Percentiles rank a stretch among this genome's conserved stretches.
These are phyloP conservation scores for Probosciger aterrimus DNA, from an alignment of 2,113 vertebrate genomes.

Conservation along the genomic window DNA sequence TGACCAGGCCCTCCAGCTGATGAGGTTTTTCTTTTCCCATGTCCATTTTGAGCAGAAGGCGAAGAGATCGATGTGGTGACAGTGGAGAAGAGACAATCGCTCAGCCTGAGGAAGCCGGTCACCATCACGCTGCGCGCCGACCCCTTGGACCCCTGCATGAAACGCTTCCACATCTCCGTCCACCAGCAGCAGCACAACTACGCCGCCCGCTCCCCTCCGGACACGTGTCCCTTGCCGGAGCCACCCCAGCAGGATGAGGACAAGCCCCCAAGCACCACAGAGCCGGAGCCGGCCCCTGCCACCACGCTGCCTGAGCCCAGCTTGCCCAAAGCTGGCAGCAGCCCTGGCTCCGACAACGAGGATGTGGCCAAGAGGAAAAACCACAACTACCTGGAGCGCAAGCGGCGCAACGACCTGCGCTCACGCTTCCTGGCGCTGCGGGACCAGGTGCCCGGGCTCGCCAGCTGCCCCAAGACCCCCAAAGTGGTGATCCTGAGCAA, in stretches of 20 bases:
- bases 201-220: slow-evolving; percentile 86
- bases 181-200: slow-evolving; percentile 98
- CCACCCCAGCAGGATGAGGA: not conserved
- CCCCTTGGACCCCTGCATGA: slow-evolving; percentile 87
- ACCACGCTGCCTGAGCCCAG: slow-evolving; percentile 2
- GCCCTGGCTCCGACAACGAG: slow-evolving; percentile 84
- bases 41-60: slow-evolving; percentile 69
- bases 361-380: slow-evolving; percentile 90
- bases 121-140: slow-evolving; percentile 89
- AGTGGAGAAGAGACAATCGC: slow-evolving; percentile 84
- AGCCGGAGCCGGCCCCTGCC: not conserved
- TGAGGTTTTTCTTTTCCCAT: not conserved
- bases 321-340: slow-evolving; percentile 61
- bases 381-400: slow-evolving; percentile 93
- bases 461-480: slow-evolving; percentile 85
- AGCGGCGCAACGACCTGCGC: slow-evolving; percentile 90
- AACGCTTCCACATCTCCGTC: slow-evolving; percentile 91
- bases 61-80: slow-evolving; percentile 97
- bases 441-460: slow-evolving; percentile 87
- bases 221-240: slow-evolving; percentile 49
- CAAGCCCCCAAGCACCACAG: not conserved
- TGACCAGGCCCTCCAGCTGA: not conserved
- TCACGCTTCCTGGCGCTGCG: slow-evolving; percentile 88
- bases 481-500: slow-evolving; percentile 95
- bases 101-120: slow-evolving; percentile 81